Conservation (phyloP, 1,140 invertebrate species). For the Helicoverpa armigera region DNA sequence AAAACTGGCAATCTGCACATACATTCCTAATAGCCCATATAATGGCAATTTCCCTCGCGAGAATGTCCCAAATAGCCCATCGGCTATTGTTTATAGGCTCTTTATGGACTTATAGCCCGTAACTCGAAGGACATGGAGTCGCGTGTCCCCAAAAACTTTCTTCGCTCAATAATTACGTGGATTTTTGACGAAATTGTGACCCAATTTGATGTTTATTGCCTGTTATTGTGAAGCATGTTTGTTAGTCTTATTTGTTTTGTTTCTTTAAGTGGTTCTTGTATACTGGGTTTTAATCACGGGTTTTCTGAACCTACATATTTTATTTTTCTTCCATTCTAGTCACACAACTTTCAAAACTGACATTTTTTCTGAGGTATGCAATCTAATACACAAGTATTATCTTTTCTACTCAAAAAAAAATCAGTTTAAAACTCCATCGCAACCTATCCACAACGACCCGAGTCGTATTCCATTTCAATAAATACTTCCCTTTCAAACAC, state of each 20-base stretch:
- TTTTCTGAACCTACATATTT: not conserved
- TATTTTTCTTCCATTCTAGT: no score
- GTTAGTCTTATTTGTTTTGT: not conserved
- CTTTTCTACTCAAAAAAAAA: no score
- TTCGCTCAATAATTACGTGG: conserved; percentile 12
- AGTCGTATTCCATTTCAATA: not conserved
- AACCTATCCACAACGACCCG: no score
- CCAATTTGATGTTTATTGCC: conserved; percentile 21
- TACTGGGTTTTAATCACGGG: not conserved
- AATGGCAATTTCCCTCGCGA: conserved; percentile 34
- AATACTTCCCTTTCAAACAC: not conserved
- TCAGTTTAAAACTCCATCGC: no score
- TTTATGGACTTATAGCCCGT: conserved; percentile 27
- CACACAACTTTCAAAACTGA: no score
- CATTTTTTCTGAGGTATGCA: no score
- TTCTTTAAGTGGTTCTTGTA: not conserved
- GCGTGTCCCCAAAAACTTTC: conserved; percentile 34
- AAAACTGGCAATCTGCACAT: conserved; percentile 6
- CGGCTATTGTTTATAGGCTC: conserved; percentile 37
- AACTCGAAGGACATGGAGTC: not conserved
- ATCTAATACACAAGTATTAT: no score
- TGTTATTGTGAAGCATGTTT: not conserved
- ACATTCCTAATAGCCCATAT: conserved; percentile 40
- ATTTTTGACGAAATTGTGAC: conserved; percentile 22
- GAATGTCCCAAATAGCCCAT: conserved; percentile 49